Percentiles rank a stretch among this genome's conserved stretches.
These are phyloP conservation scores for Chymomyza caudatula DNA, from an alignment of 2,888 invertebrate species.

Conservation along the genomic window DNA sequence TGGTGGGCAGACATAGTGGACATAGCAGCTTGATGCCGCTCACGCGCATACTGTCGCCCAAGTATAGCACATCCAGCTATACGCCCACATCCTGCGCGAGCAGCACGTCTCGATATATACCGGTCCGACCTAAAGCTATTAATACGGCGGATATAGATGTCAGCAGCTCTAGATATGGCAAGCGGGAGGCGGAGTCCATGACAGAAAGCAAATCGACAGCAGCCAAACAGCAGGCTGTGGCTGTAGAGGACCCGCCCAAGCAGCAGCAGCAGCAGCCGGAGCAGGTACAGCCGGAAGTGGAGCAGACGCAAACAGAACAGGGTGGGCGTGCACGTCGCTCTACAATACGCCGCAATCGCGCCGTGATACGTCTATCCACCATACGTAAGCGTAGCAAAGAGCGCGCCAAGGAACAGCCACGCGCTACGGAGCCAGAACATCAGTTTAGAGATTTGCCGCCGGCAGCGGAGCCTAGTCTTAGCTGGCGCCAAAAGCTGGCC, in stretches of 20 bases:
- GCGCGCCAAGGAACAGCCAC: conserved; percentile 16
- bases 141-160: conserved; percentile 93
- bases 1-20: conserved; percentile 54
- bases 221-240: conserved; percentile 19
- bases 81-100: conserved; percentile 66
- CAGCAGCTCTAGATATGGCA: conserved; percentile 82
- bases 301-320: too few relatives aligned
- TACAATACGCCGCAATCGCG: conserved; percentile 85
- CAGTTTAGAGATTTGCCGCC: conserved; percentile 60
- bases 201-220: conserved; percentile 13
- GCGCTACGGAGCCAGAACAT: conserved; percentile 33
- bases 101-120: conserved; percentile 77
- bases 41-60: conserved; percentile 80
- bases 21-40: conserved; percentile 75
- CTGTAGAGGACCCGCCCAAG: conserved; percentile 35
- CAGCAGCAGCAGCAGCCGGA: conserved; percentile 44
- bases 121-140: conserved; percentile 85
- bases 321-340: conserved; percentile 78
- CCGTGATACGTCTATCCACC: conserved; percentile 87
- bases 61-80: conserved; percentile 78
- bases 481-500: conserved; percentile 83
- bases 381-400: conserved; percentile 77
- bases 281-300: not conserved
- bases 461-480: conserved; percentile 78
- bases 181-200: conserved; percentile 29